These are phyloP conservation scores for Chorisops tibialis DNA, from an alignment of 2,888 invertebrate genomes.

Conservation along the genomic window DNA sequence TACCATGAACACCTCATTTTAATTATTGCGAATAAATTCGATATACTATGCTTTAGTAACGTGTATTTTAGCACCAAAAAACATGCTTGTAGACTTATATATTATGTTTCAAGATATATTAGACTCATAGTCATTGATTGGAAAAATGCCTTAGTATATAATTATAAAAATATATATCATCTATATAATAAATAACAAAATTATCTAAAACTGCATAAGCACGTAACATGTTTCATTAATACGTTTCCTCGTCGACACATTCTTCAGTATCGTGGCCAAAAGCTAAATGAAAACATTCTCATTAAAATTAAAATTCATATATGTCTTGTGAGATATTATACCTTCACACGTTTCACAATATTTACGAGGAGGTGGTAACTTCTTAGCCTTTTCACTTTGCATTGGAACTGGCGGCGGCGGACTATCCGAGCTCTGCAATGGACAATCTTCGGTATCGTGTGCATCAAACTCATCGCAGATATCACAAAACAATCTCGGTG, in stretches of 20 bases:
- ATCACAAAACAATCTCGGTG: slow-evolving; percentile 91
- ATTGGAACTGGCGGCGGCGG: slow-evolving; percentile 48
- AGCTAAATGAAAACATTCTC: slow-evolving; percentile 58
- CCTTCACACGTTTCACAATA: slow-evolving; percentile 96
- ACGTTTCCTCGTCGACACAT: slow-evolving; percentile 84
- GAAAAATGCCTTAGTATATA: background rate
- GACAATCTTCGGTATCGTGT: slow-evolving; percentile 98
- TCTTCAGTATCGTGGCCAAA: slow-evolving; percentile 85
- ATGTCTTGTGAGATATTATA: slow-evolving; percentile 2
- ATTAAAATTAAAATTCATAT: background rate
- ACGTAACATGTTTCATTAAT: slow-evolving; percentile 52
- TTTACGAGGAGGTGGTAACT: slow-evolving; percentile 65
- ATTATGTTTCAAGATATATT: no score
- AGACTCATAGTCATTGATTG: no score
- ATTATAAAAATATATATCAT: background rate
- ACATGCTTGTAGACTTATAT: no score
- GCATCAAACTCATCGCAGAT: slow-evolving; percentile 95
- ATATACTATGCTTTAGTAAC: no score
- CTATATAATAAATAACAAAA: background rate
- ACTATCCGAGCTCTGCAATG: slow-evolving; percentile 70
- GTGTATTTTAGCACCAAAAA: no score
- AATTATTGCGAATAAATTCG: no score
- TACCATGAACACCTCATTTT: no score
- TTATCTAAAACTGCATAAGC: background rate
- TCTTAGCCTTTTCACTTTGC: slow-evolving; percentile 37